Percentiles rank a stretch among this genome's conserved stretches.
phyloP scores from a whole-genome alignment of 2,888 invertebrate genomes.

The Chirona hameri region DNA sequence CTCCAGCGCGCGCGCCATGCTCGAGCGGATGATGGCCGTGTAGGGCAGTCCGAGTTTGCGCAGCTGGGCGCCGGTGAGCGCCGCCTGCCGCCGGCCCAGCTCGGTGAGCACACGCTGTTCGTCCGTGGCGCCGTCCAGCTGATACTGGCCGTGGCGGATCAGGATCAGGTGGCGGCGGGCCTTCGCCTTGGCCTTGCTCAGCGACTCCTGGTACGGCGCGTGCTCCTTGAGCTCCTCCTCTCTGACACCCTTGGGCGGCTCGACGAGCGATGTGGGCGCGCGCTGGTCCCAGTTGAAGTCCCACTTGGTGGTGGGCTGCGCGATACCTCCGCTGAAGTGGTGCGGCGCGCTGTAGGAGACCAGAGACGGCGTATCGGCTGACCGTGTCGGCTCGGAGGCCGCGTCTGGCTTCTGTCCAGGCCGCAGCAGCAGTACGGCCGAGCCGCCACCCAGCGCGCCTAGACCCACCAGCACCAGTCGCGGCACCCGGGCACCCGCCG shows the following conservation, averaged over 20 bases:
- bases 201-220: slow-evolving; percentile 28
- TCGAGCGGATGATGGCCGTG: slow-evolving; percentile 75
- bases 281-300: slow-evolving; percentile 26
- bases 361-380: not conserved
- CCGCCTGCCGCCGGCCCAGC: slow-evolving; percentile 81
- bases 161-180: slow-evolving; percentile 79
- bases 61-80: slow-evolving; percentile 72
- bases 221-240: not conserved
- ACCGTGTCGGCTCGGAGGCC: not conserved
- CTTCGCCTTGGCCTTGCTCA: slow-evolving; percentile 59
- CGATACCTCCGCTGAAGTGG: not conserved
- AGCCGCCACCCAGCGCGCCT: not conserved
- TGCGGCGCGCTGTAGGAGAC: not conserved
- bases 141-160: slow-evolving; percentile 93
- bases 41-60: slow-evolving; percentile 73
- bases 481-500: not conserved
- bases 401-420: not conserved
- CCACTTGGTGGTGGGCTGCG: slow-evolving; percentile 7
- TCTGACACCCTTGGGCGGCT: not conserved
- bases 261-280: not conserved
- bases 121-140: slow-evolving; percentile 46
- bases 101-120: slow-evolving; percentile 61
- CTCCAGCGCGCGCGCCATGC: slow-evolving; percentile 89
- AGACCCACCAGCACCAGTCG: not conserved
- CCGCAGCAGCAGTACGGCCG: not conserved